phyloP scores from a whole-genome alignment of 2,113 vertebrate genomes.

The Podiceps cristatus region DNA sequence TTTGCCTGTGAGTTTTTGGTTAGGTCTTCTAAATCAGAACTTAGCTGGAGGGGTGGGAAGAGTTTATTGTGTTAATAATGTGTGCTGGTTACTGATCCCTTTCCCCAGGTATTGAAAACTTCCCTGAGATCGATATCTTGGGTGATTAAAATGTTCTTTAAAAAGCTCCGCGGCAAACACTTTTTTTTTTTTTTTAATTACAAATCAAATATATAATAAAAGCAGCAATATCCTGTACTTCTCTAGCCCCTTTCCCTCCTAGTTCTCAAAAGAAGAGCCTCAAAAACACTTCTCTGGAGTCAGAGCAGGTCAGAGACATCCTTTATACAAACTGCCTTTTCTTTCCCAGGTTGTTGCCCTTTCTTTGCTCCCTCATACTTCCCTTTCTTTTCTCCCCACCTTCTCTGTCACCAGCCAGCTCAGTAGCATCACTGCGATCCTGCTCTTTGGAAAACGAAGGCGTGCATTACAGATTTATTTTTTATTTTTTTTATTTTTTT shows the following conservation, averaged over 20 bases:
- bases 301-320: neutral
- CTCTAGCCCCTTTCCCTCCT: neutral
- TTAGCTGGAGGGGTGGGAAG: neutral
- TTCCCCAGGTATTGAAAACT: neutral
- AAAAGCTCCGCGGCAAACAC: neutral
- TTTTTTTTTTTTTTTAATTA: neutral
- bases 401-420: neutral
- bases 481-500: too few relatives aligned
- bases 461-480: neutral
- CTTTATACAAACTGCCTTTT: neutral
- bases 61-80: neutral
- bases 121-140: neutral
- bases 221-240: neutral
- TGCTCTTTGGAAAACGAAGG: neutral
- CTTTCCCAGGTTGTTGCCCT: neutral
- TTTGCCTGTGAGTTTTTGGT: neutral
- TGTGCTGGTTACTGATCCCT: neutral
- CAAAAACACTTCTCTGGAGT: neutral
- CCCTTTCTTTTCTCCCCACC: neutral
- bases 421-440: fast-evolving
- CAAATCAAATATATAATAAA: neutral
- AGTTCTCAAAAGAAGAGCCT: neutral
- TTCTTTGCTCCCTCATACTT: neutral
- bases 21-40: neutral
- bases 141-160: neutral